Conservation (phyloP, 1,140 invertebrate genomes). For the Leptoteleia sp. region DNA sequence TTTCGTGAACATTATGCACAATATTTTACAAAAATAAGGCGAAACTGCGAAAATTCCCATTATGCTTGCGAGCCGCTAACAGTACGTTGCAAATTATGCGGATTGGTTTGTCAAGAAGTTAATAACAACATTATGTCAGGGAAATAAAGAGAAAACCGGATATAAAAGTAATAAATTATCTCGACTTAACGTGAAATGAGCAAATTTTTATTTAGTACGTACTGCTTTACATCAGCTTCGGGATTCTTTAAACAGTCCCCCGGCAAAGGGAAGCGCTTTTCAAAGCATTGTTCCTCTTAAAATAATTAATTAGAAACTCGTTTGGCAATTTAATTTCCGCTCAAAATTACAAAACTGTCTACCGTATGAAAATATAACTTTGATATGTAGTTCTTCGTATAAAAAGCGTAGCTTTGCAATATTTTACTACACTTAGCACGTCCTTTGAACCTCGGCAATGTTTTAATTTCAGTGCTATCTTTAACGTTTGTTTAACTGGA, state of each 20-base stretch:
- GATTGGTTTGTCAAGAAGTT: no score
- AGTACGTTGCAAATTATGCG: neutral
- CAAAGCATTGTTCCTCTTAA: neutral
- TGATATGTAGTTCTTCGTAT: neutral
- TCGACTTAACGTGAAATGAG: no score
- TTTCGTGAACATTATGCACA: neutral
- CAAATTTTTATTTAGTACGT: no score
- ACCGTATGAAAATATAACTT: neutral
- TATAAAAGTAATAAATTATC: no score
- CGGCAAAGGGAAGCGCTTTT: neutral
- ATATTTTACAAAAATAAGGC: neutral
- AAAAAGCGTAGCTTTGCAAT: no score
- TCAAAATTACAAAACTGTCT: constrained; percentile 1
- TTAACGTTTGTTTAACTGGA: neutral
- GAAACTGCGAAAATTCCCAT: neutral
- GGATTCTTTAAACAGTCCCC: neutral
- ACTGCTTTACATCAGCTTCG: neutral
- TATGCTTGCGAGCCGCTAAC: neutral
- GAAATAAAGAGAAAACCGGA: no score
- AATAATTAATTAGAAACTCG: constrained; percentile 15
- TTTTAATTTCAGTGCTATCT: neutral
- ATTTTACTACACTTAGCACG: no score
- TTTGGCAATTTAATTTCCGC: constrained; percentile 7
- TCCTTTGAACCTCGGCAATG: constrained; percentile 6
- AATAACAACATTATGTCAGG: no score